Percentiles rank a stretch among this genome's conserved stretches.
Conservation (phyloP, 1,140 invertebrate species). For the Apis mellifera region DNA sequence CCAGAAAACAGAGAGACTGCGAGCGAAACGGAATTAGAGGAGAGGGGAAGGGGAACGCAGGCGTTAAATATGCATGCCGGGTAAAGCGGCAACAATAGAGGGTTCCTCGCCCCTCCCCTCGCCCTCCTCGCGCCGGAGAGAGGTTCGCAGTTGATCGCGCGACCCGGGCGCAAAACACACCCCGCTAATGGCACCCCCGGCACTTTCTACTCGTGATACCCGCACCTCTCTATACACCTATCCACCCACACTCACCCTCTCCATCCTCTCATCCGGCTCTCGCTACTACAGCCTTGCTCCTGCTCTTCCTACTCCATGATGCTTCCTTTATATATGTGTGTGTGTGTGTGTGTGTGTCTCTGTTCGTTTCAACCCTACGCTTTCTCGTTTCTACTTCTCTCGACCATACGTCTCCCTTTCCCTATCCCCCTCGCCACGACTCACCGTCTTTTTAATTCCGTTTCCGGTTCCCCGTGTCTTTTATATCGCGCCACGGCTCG, state of each 20-base stretch:
- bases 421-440: constrained; percentile 3
- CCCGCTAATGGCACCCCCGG: constrained; percentile 70
- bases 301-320: constrained; percentile 25
- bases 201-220: constrained; percentile 65
- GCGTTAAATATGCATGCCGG: constrained; percentile 74
- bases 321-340: neutral
- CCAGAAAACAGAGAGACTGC: constrained; percentile 4
- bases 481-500: constrained; percentile 30
- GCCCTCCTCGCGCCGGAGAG: constrained; percentile 24
- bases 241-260: constrained; percentile 34
- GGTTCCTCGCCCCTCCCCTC: constrained; percentile 23
- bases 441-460: constrained; percentile 39
- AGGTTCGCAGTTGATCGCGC: constrained; percentile 70
- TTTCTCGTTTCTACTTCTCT: neutral
- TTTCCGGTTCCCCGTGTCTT: constrained; percentile 21
- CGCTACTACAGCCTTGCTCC: constrained; percentile 32
- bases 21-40: constrained; percentile 36
- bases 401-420: neutral
- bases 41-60: constrained; percentile 44
- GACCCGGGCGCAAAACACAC: constrained; percentile 72
- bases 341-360: too few species aligned
- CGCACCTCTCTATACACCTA: constrained; percentile 42
- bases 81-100: constrained; percentile 73
- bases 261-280: constrained; percentile 32
- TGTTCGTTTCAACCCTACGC: neutral